Conservation (phyloP, 2,113 vertebrate genomes). For the Spea bombifrons region DNA sequence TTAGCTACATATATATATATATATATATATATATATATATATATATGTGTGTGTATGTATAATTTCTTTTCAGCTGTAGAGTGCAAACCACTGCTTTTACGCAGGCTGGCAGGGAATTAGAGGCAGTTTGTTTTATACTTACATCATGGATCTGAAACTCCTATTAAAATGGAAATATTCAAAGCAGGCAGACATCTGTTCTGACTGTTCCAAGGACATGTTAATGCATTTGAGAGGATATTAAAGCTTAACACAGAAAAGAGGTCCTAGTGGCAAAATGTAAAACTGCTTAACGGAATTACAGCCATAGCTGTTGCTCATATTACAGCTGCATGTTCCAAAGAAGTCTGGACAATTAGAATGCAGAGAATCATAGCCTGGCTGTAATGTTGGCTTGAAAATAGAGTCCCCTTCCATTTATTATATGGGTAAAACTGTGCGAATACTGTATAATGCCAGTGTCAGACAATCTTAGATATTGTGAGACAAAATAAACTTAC, state of each 20-base stretch:
- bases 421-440: background rate
- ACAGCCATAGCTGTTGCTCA: constrained; percentile 64
- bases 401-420: background rate
- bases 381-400: background rate
- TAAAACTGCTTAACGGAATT: constrained; percentile 72
- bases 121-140: constrained; percentile 34
- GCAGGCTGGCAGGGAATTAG: constrained; percentile 32
- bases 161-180: constrained; percentile 75
- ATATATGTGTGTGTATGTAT: constrained; percentile 12
- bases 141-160: constrained; percentile 59
- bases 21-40: background rate
- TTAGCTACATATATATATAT: no score
- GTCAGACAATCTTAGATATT: background rate
- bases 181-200: constrained; percentile 64
- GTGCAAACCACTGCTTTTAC: constrained; percentile 21
- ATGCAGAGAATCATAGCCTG: background rate
- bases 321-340: constrained; percentile 58
- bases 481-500: background rate
- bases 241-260: constrained; percentile 69
- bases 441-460: background rate
- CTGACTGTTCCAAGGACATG: constrained; percentile 64
- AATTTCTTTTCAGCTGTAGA: constrained; percentile 20
- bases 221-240: constrained; percentile 73
- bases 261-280: constrained; percentile 66
- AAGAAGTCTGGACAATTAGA: constrained; percentile 21